A percentile compares a stretch with the other conserved stretches of the same genome.
Evolutionary conservation across 64 coral and sea anemone genomes (phyloP).

Genomic region (Orbicella faveolata): DNA sequence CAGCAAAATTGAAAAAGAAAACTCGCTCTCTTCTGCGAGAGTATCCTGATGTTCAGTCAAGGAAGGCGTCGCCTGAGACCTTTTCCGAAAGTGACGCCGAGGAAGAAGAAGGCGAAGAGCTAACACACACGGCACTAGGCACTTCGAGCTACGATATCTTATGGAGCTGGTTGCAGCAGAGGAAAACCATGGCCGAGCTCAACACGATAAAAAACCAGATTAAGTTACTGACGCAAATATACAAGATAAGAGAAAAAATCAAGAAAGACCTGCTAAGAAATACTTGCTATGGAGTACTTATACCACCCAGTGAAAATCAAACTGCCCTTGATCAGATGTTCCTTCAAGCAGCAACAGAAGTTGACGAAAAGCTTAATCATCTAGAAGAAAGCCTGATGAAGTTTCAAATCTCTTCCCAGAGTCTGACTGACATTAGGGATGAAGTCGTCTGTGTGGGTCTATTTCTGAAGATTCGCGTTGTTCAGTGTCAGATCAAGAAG

Average conservation of each 20-base stretch:
- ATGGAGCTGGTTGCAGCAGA: slow-evolving; percentile 52
- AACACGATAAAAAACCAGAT: slow-evolving; percentile 76
- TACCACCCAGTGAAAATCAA: background rate
- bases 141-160: slow-evolving; percentile 12
- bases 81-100: too few relatives aligned
- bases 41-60: slow-evolving; percentile 5
- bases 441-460: slow-evolving; percentile 44
- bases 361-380: slow-evolving; percentile 7
- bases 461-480: slow-evolving; percentile 38
- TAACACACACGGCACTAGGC: background rate
- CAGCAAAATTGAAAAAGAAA: background rate
- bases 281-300: background rate
- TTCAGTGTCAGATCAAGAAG: slow-evolving; percentile 41
- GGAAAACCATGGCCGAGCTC: slow-evolving; percentile 61
- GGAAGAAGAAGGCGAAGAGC: background rate
- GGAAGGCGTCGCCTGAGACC: background rate
- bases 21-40: background rate
- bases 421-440: slow-evolving; percentile 58
- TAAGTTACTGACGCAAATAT: slow-evolving; percentile 42
- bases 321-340: background rate
- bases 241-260: slow-evolving; percentile 27
- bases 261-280: slow-evolving; percentile 31
- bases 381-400: slow-evolving; percentile 34
- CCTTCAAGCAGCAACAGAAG: slow-evolving; percentile 2
- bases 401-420: slow-evolving; percentile 62